Conservation (phyloP, 2,113 vertebrate species). For the Saguinus midas region DNA sequence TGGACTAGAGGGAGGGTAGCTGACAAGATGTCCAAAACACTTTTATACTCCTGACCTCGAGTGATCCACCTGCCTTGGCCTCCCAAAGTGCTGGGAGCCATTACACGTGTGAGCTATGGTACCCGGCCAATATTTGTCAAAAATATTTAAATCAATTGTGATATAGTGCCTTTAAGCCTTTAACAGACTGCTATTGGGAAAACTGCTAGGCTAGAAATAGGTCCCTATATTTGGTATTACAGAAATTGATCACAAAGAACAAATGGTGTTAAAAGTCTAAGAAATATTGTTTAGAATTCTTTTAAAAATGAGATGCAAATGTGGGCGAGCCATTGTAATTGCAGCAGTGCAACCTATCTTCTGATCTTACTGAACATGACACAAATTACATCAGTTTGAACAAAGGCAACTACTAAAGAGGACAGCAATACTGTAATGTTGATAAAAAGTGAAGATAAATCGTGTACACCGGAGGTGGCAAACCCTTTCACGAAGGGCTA, state of each 20-base stretch:
- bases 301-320: background rate
- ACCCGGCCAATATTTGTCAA: background rate
- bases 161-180: background rate
- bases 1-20: background rate
- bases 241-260: background rate
- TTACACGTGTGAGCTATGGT: too few relatives aligned
- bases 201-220: background rate
- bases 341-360: background rate
- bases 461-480: background rate
- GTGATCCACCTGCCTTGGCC: too few relatives aligned
- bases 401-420: background rate
- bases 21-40: background rate
- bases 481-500: background rate
- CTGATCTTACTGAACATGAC: background rate
- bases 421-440: background rate
- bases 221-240: background rate
- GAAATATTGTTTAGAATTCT: background rate
- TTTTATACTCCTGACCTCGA: background rate
- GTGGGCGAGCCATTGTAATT: background rate
- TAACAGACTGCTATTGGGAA: background rate
- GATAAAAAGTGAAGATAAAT: slow-evolving; percentile 1
- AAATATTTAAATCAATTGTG: slow-evolving; percentile 14
- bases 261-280: background rate
- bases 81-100: too few relatives aligned
- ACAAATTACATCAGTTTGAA: background rate